These are phyloP conservation scores for Trachurus trachurus DNA, from an alignment of 2,797 vertebrate species.

Conservation along the genomic window DNA sequence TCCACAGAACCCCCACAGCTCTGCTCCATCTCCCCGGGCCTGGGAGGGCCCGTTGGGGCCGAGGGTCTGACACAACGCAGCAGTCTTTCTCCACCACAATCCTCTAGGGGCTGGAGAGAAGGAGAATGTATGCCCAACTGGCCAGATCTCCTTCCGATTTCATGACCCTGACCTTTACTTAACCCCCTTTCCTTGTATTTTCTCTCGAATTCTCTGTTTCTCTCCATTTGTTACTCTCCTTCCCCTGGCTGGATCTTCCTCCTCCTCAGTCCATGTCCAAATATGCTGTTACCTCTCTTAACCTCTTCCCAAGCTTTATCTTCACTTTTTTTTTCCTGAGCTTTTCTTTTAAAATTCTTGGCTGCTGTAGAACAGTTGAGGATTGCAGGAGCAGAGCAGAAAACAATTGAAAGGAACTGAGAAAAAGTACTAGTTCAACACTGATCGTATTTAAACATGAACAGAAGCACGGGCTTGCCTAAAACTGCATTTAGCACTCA, in stretches of 20 bases:
- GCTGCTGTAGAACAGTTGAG: constrained; percentile 46
- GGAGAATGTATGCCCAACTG: constrained; percentile 57
- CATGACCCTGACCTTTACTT: constrained; percentile 69
- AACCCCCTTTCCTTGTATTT: constrained; percentile 53
- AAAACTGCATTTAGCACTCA: constrained; percentile 1
- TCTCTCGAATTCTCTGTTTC: constrained; percentile 44
- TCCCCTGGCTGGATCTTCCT: constrained; percentile 47
- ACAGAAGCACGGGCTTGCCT: constrained; percentile 6
- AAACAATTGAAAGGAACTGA: constrained; percentile 27
- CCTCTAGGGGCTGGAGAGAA: constrained; percentile 51
- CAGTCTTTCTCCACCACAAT: constrained; percentile 61
- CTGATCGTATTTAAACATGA: constrained; percentile 23
- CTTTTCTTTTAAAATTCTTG: constrained; percentile 57
- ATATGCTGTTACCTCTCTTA: constrained; percentile 71
- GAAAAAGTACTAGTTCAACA: constrained; percentile 4
- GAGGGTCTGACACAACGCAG: constrained; percentile 56
- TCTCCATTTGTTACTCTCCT: constrained; percentile 47
- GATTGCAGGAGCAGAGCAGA: constrained; percentile 41
- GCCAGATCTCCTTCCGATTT: constrained; percentile 70
- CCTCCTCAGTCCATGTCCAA: constrained; percentile 54
- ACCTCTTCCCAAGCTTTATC: constrained; percentile 76
- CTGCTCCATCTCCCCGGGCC: constrained; percentile 55
- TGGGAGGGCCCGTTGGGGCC: constrained; percentile 68
- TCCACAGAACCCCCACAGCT: constrained; percentile 71
- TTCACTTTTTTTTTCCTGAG: constrained; percentile 34